Evolutionary conservation across 1,140 invertebrate species (phyloP).

Genomic region (Polyergus mexicanus): DNA sequence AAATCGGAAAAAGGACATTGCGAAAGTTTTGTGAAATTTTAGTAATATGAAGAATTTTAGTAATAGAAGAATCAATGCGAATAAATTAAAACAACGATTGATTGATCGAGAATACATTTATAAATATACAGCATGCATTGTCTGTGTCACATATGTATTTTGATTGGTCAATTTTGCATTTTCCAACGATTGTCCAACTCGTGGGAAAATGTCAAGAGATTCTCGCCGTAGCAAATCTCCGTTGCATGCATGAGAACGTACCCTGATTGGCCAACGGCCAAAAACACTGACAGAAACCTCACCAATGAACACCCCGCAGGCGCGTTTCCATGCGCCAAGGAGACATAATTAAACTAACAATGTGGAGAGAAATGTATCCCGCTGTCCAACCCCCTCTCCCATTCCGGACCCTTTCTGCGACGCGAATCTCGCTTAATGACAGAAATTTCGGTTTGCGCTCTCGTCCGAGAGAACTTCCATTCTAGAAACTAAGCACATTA

Average conservation of each 20-base stretch:
- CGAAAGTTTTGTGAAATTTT: neutral
- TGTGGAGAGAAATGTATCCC: constrained; percentile 51
- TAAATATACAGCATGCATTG: neutral
- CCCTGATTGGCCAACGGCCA: constrained; percentile 70
- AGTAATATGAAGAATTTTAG: constrained; percentile 4
- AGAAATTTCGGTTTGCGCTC: constrained; percentile 37
- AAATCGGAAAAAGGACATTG: neutral
- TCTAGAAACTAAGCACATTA: constrained; percentile 63
- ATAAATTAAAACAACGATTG: constrained; percentile 5
- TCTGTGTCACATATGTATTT: constrained; percentile 19
- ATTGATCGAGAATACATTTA: constrained; percentile 10
- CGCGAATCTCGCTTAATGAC: constrained; percentile 62
- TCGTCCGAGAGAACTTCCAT: constrained; percentile 32
- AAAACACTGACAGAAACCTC: constrained; percentile 57
- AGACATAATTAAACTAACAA: constrained; percentile 77
- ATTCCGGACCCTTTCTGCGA: neutral
- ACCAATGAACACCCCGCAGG: constrained; percentile 18
- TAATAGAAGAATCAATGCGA: neutral
- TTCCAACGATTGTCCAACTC: constrained; percentile 31
- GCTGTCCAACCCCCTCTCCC: neutral
- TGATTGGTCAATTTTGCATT: constrained; percentile 30
- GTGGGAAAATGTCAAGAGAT: constrained; percentile 52
- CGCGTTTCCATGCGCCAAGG: constrained; percentile 59
- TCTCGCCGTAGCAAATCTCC: constrained; percentile 39
- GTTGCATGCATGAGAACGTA: constrained; percentile 63